Base-by-base conservation (phyloP, 2,113 vertebrate genomes). In the Perca flavescens region DNA sequence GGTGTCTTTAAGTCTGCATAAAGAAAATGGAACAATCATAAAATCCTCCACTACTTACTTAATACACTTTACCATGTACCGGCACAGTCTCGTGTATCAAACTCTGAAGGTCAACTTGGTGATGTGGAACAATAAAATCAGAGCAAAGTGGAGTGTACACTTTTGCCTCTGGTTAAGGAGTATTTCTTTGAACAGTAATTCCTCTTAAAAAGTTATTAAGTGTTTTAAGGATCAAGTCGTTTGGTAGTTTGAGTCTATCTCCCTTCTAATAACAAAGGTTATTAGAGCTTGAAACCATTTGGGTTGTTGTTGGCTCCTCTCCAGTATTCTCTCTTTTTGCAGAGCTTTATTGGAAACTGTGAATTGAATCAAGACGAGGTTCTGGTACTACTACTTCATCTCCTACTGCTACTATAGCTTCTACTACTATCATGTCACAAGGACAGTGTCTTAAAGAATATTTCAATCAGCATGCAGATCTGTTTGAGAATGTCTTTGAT, bases 1-100 rank as follows among this genome's bases (percentile, higher is more conserved):
- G 72, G 64, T 79, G 77, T 86, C 60, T 85, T 89, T 84, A 86
- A 87, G 47, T 72, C 67, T 40, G 68, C 81, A 70, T 80, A 58
- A 82, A 82, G 67, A 86, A 84, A 91, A 66, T 70, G 60, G 84
- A 87, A 72, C 70, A 64, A 72, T 78, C 76, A 66, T 89, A 79
- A 90, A 86, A 84, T 54, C 50, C 65, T 63, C 34, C 47, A 31
- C 63, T 21, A 52, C 64, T 66, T 75, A 43, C 80, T 79, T 75
- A 70, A 89, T 80, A 81, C 70, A 77, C 8, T 77, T 36, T 57
- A 62, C 47, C 54, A 56, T 86, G 68, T 76, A 75, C 46, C 36
- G 7, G 52, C 63, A 34, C 60, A 31, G 31, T 73, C 28, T 87
- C 53, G 43, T 22, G 74, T 54, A 79, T 56, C 5, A 4, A 70